A percentile compares a stretch with the other conserved stretches of the same genome.
Evolutionary conservation across 2,888 invertebrate species (phyloP).

Genomic region (Harpagoxenus sublaevis): DNA sequence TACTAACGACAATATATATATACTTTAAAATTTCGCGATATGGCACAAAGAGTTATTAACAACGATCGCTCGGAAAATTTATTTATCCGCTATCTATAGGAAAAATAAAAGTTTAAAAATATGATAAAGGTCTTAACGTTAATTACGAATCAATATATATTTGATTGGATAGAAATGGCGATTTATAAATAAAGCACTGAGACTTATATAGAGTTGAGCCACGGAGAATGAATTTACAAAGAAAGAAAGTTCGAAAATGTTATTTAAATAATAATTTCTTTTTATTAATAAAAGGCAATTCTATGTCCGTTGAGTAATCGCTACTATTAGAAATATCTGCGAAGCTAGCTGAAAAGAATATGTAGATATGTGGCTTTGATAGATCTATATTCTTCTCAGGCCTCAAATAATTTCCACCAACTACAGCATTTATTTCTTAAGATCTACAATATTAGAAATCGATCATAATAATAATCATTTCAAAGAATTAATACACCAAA

Average conservation of each 20-base stretch:
- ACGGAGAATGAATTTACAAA: not conserved
- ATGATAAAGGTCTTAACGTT: not conserved
- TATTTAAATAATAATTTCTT: slow-evolving; percentile 5
- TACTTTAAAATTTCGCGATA: slow-evolving; percentile 77
- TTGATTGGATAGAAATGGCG: slow-evolving; percentile 23
- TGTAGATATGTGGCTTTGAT: not conserved
- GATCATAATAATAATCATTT: slow-evolving; percentile 19
- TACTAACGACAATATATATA: slow-evolving; percentile 64
- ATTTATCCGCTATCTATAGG: slow-evolving; percentile 55
- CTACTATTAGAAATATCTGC: slow-evolving; percentile 8
- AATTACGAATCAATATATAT: slow-evolving; percentile 24
- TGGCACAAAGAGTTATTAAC: slow-evolving; percentile 80
- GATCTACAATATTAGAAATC: slow-evolving; percentile 25
- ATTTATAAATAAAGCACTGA: slow-evolving; percentile 19
- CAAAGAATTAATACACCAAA: slow-evolving; percentile 32
- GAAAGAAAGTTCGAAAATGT: not conserved
- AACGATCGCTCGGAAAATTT: slow-evolving; percentile 59
- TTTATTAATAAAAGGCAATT: not conserved
- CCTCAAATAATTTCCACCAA: not conserved
- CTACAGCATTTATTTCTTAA: slow-evolving; percentile 31
- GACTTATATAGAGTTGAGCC: slow-evolving; percentile 24
- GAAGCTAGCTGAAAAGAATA: not conserved
- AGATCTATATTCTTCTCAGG: slow-evolving; percentile 36
- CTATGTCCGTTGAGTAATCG: not conserved
- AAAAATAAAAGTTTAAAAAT: slow-evolving; percentile 49